These are phyloP conservation scores for Phoxinus phoxinus DNA, from an alignment of 2,113 vertebrate species.

Conservation along the genomic window DNA sequence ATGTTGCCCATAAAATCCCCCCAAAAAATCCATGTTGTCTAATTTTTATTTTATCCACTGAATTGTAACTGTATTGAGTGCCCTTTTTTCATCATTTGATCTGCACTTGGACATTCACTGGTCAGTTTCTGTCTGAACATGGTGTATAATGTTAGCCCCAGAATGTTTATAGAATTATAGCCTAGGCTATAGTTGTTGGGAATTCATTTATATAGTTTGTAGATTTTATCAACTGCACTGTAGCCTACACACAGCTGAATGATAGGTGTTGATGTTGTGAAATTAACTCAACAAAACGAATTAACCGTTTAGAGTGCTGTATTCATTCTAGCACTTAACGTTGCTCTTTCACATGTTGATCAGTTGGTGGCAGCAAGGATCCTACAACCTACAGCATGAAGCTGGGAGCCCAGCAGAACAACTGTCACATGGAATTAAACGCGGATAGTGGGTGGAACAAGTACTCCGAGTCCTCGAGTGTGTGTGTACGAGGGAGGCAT, in stretches of 20 bases:
- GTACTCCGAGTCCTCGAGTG: constrained; percentile 10
- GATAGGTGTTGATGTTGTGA: neutral
- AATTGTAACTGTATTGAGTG: neutral
- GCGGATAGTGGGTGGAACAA: constrained; percentile 58
- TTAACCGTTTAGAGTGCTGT: neutral
- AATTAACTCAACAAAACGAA: neutral
- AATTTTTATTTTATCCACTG: neutral
- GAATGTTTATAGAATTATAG: too few species aligned
- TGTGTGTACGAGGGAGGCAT: constrained; percentile 15
- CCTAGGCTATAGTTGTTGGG: too few species aligned
- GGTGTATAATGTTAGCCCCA: too few species aligned
- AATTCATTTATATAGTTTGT: too few species aligned
- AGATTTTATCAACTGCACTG: too few species aligned
- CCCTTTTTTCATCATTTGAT: neutral
- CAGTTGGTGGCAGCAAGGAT: constrained; percentile 50
- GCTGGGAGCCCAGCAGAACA: constrained; percentile 36
- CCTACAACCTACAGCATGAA: neutral
- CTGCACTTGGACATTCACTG: neutral
- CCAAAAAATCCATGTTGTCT: neutral
- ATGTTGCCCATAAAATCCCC: neutral
- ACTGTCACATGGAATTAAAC: constrained; percentile 73
- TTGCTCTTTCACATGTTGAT: constrained; percentile 18
- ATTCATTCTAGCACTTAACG: neutral
- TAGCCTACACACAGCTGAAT: neutral
- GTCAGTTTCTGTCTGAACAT: neutral